These are phyloP conservation scores for Agrenia bidenticulata DNA, from an alignment of 2,888 invertebrate species.

Conservation along the genomic window DNA sequence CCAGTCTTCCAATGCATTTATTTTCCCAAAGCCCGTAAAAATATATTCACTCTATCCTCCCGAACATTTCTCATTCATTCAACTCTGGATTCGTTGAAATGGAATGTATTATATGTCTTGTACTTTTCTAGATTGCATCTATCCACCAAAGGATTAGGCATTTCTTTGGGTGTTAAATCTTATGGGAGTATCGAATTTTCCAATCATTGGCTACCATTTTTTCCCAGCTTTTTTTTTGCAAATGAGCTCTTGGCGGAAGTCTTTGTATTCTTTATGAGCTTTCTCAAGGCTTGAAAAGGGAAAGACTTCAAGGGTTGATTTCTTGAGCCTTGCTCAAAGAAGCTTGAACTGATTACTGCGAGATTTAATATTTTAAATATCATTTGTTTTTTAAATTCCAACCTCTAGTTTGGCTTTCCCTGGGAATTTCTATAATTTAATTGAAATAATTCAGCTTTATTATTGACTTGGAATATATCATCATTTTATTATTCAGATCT, in stretches of 20 bases:
- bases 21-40: conserved; percentile 1
- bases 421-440: too few relatives aligned
- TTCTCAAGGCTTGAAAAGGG: too few relatives aligned
- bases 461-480: too few relatives aligned
- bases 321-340: too few relatives aligned
- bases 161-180: not conserved
- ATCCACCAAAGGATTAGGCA: not conserved
- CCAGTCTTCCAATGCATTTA: conserved; percentile 7
- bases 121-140: conserved; percentile 1
- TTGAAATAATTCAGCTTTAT: too few relatives aligned
- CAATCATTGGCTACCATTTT: conserved; percentile 5
- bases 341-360: too few relatives aligned
- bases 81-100: conserved; percentile 1
- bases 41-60: not conserved
- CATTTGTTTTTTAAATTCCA: too few relatives aligned
- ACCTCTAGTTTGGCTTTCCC: too few relatives aligned
- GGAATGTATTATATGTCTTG: conserved; percentile 7
- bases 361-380: too few relatives aligned
- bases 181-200: not conserved
- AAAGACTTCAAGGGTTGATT: too few relatives aligned
- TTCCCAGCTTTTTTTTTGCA: not conserved
- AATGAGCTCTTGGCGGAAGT: not conserved
- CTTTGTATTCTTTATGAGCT: too few relatives aligned
- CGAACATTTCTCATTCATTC: conserved; percentile 7
- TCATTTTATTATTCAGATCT: too few relatives aligned